Evolutionary conservation across 2,888 invertebrate species (phyloP).

Genomic region (Poecilus cupreus): DNA sequence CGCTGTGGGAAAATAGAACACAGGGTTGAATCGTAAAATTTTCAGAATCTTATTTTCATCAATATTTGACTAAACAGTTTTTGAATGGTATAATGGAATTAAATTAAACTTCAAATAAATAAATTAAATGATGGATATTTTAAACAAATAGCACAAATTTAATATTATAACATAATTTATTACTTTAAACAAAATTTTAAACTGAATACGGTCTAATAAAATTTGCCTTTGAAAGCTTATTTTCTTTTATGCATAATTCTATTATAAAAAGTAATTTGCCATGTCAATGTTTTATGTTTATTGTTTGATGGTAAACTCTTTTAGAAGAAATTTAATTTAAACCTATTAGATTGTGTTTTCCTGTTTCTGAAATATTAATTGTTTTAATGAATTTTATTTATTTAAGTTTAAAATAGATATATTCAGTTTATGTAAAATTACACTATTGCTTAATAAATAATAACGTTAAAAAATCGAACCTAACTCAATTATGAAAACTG

Average conservation of each 20-base stretch:
- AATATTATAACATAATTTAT: neutral
- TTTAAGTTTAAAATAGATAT: no score
- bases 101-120: no score
- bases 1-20: constrained; percentile 27
- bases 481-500: constrained; percentile 31
- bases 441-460: constrained; percentile 28
- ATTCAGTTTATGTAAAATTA: neutral
- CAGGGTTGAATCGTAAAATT: constrained; percentile 13
- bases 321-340: neutral
- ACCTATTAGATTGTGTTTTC: no score
- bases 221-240: constrained; percentile 15
- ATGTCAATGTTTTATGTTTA: no score
- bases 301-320: no score
- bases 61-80: no score
- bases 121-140: neutral
- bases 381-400: no score
- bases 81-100: no score
- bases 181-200: neutral
- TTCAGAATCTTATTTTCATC: neutral
- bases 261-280: constrained; percentile 1
- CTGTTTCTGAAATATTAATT: no score
- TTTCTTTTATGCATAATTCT: constrained; percentile 17
- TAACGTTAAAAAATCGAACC: constrained; percentile 29
- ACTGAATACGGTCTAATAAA: constrained; percentile 37
- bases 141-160: neutral